Percentiles rank a stretch among this genome's conserved stretches.
phyloP scores from a whole-genome alignment of 1,140 invertebrate genomes.

The Acyrthosiphon pisum region DNA sequence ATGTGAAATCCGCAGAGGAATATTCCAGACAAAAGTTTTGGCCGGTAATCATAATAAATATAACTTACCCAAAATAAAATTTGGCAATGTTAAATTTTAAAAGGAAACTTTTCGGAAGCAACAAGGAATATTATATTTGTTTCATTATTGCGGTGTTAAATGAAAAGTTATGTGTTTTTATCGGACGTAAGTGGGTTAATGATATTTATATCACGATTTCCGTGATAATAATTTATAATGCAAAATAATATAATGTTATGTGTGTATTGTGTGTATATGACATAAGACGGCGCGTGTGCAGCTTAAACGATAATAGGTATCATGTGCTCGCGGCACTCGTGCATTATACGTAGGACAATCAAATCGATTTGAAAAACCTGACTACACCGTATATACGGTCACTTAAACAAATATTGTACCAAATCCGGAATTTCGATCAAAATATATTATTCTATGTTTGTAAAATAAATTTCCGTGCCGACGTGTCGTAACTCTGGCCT shows the following conservation, averaged over 20 bases:
- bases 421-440: not conserved
- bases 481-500: not conserved
- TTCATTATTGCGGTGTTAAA: not conserved
- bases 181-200: slow-evolving; percentile 19
- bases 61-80: slow-evolving; percentile 30
- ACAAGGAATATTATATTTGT: slow-evolving; percentile 44
- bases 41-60: slow-evolving; percentile 47
- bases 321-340: not conserved
- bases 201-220: slow-evolving; percentile 21
- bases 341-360: not conserved
- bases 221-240: slow-evolving; percentile 6
- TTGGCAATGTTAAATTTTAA: slow-evolving; percentile 40
- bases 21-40: slow-evolving; percentile 42
- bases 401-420: not conserved
- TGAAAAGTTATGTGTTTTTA: slow-evolving; percentile 26
- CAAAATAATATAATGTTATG: not conserved
- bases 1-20: slow-evolving; percentile 33
- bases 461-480: not conserved
- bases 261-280: not conserved
- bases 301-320: not conserved
- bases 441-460: not conserved
- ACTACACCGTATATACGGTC: not conserved
- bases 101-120: slow-evolving; percentile 29
- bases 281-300: not conserved
- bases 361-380: not conserved